Conservation (phyloP, 2,888 invertebrate species). For the Dromius quadrimaculatus region DNA sequence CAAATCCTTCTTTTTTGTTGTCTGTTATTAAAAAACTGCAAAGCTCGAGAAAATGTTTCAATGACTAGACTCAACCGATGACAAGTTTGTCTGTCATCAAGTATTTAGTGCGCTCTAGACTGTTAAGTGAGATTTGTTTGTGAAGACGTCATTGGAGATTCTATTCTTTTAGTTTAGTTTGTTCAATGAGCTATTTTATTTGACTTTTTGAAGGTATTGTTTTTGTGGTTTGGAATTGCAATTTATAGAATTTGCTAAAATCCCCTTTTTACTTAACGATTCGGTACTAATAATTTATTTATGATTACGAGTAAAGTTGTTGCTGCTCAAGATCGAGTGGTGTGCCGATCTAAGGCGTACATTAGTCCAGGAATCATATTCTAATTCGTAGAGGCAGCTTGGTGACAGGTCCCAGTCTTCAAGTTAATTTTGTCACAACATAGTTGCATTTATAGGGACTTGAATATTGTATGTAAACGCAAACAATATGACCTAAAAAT, state of each 20-base stretch:
- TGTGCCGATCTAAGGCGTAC: too few relatives aligned
- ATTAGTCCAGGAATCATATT: too few relatives aligned
- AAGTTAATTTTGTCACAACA: too few relatives aligned
- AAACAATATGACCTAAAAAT: too few relatives aligned
- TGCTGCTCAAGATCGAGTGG: too few relatives aligned
- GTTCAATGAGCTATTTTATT: constrained; percentile 6
- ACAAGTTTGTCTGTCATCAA: background rate
- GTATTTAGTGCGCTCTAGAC: constrained; percentile 12
- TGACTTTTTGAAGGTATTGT: background rate
- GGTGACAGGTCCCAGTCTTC: too few relatives aligned
- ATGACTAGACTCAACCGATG: constrained; percentile 9
- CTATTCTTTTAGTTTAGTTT: constrained; percentile 9
- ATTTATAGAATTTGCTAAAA: background rate
- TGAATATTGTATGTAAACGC: too few relatives aligned
- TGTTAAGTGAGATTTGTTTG: constrained; percentile 15
- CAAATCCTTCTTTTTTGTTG: background rate
- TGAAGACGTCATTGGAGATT: constrained; percentile 20
- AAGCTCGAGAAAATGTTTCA: background rate
- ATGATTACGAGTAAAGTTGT: too few relatives aligned
- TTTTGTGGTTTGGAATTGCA: constrained; percentile 4
- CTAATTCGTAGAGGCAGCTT: too few relatives aligned
- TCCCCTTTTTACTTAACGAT: background rate
- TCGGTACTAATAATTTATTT: too few relatives aligned
- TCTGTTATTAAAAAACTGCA: background rate
- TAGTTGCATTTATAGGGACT: too few relatives aligned